phyloP scores from a whole-genome alignment of 2,888 invertebrate species.

The Leucoma salicis region DNA sequence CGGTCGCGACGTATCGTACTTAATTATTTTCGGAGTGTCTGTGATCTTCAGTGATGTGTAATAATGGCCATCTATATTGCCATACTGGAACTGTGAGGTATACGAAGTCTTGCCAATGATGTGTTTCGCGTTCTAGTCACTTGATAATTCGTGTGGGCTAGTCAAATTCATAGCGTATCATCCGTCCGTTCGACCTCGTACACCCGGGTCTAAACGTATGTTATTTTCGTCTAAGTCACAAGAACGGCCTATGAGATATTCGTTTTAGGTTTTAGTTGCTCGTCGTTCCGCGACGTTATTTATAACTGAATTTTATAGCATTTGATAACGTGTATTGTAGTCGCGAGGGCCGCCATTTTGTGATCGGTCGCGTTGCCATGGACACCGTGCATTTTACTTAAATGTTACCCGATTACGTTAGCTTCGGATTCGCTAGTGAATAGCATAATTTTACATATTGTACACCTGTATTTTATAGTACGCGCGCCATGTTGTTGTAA shows the following conservation, averaged over 20 bases:
- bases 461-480: constrained; percentile 50
- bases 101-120: constrained; percentile 70
- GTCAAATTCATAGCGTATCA: constrained; percentile 52
- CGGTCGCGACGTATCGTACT: constrained; percentile 29
- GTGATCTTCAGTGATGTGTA: constrained; percentile 42
- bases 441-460: constrained; percentile 62
- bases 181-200: not conserved
- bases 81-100: constrained; percentile 33
- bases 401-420: constrained; percentile 71
- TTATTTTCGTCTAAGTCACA: constrained; percentile 64
- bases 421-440: constrained; percentile 68
- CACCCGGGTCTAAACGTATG: constrained; percentile 15
- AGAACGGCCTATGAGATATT: constrained; percentile 61
- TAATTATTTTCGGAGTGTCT: constrained; percentile 51
- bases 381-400: constrained; percentile 52
- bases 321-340: constrained; percentile 52
- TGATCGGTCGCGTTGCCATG: constrained; percentile 40
- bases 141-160: constrained; percentile 76
- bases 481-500: constrained; percentile 52
- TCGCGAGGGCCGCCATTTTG: constrained; percentile 49
- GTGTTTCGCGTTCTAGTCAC: constrained; percentile 77
- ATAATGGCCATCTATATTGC: constrained; percentile 45
- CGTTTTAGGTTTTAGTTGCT: constrained; percentile 51
- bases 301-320: constrained; percentile 63
- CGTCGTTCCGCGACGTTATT: constrained; percentile 53